phyloP scores from a whole-genome alignment of 2,888 invertebrate genomes.

The Exocentrus adspersus region DNA sequence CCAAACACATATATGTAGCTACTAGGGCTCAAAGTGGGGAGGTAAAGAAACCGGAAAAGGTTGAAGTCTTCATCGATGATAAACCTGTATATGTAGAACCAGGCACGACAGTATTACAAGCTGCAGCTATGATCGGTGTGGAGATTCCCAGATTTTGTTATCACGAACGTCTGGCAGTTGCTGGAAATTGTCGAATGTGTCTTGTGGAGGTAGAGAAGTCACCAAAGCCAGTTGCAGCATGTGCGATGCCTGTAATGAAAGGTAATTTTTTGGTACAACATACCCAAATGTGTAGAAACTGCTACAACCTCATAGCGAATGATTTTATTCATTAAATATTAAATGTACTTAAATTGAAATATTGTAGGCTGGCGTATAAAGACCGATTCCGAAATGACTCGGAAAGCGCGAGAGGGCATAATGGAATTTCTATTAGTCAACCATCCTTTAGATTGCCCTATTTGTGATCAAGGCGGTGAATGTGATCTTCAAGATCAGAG shows the following conservation, averaged over 20 bases:
- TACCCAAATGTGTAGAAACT: too few species aligned
- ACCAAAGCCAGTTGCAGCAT: conserved; percentile 97
- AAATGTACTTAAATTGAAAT: too few species aligned
- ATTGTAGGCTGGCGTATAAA: conserved; percentile 93
- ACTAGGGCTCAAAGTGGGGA: conserved; percentile 52
- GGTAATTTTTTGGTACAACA: too few species aligned
- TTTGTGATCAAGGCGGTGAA: conserved; percentile 98
- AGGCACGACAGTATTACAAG: conserved; percentile 96
- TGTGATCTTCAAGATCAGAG: conserved; percentile 98
- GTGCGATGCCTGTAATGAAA: conserved; percentile 99
- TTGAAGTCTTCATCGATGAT: conserved; percentile 98
- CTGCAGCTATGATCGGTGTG: conserved; percentile 92
- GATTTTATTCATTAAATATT: too few species aligned
- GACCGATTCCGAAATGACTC: conserved; percentile 92
- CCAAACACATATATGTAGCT: conserved; percentile 52
- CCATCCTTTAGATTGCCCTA: conserved; percentile 99
- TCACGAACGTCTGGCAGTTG: conserved; percentile 97
- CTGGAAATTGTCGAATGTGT: conserved; percentile 99
- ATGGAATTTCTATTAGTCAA: conserved; percentile 99
- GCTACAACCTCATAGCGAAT: too few species aligned
- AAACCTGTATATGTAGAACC: conserved; percentile 93
- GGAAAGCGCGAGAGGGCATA: conserved; percentile 82
- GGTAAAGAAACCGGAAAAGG: conserved; percentile 69
- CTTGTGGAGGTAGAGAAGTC: conserved; percentile 99
- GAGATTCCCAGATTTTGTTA: conserved; percentile 99